Evolutionary conservation across 2,888 invertebrate species (phyloP).

Genomic region (Sinodicranocentrus sp.): DNA sequence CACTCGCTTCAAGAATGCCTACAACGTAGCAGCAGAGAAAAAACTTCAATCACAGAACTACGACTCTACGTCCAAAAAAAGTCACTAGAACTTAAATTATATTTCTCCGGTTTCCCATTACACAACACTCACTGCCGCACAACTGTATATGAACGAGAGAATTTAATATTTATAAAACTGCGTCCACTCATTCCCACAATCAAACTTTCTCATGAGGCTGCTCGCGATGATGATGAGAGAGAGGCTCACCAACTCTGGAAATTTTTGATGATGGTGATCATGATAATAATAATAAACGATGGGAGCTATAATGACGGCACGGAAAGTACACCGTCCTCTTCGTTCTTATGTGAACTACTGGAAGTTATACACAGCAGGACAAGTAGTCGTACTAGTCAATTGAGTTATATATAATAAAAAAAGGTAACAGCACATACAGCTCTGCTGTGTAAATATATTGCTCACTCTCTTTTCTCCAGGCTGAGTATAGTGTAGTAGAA

Average conservation of each 20-base stretch:
- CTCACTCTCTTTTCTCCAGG: constrained; percentile 1
- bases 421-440: constrained; percentile 8
- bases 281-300: constrained; percentile 14
- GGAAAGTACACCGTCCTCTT: constrained; percentile 24
- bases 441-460: not conserved
- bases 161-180: constrained; percentile 20
- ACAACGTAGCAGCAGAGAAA: constrained; percentile 14
- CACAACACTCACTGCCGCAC: not conserved
- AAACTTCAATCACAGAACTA: constrained; percentile 50
- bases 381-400: constrained; percentile 23
- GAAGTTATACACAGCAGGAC: constrained; percentile 1
- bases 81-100: not conserved
- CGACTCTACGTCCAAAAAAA: constrained; percentile 9
- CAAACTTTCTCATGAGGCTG: not conserved
- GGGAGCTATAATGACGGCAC: not conserved
- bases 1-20: not conserved
- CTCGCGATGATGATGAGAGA: not conserved
- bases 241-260: constrained; percentile 8
- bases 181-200: constrained; percentile 22
- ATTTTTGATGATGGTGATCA: constrained; percentile 7
- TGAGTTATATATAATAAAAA: constrained; percentile 37
- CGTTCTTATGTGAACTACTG: constrained; percentile 2
- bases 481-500: not conserved
- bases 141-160: not conserved
- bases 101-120: constrained; percentile 6